Conservation (phyloP, 2,888 invertebrate species). For the Phasia obesa region DNA sequence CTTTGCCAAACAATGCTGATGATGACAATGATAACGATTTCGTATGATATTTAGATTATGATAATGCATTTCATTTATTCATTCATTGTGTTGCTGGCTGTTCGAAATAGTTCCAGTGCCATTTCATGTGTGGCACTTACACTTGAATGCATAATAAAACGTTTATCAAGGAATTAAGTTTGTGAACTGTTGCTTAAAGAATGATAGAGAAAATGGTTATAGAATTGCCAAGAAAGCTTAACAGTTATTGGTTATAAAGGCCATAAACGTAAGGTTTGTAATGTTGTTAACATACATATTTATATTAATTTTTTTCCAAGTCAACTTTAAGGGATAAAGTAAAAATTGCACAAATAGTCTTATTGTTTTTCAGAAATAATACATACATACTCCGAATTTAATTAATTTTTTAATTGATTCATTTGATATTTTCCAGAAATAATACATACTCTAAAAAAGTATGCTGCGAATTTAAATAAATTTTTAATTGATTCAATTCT, state of each 20-base stretch:
- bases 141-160: conserved; percentile 70
- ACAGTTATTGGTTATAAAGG: conserved; percentile 43
- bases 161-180: conserved; percentile 60
- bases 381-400: too few relatives aligned
- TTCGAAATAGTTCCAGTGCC: conserved; percentile 59
- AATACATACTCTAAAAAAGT: too few relatives aligned
- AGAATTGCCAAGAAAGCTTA: conserved; percentile 38
- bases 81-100: conserved; percentile 50
- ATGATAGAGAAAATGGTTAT: conserved; percentile 21
- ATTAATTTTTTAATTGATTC: too few relatives aligned
- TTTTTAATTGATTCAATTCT: too few relatives aligned
- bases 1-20: conserved; percentile 58
- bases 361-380: too few relatives aligned
- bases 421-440: too few relatives aligned
- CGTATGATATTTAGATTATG: conserved; percentile 61
- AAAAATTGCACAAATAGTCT: too few relatives aligned
- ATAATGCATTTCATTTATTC: conserved; percentile 59
- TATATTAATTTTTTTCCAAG: too few relatives aligned
- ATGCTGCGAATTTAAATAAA: too few relatives aligned
- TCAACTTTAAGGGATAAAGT: too few relatives aligned
- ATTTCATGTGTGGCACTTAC: conserved; percentile 54
- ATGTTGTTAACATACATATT: too few relatives aligned
- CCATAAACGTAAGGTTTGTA: too few relatives aligned
- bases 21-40: conserved; percentile 40
- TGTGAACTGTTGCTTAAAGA: conserved; percentile 46